These are phyloP conservation scores for Chromobotia macracanthus DNA, from an alignment of 2,797 vertebrate species.

Conservation along the genomic window DNA sequence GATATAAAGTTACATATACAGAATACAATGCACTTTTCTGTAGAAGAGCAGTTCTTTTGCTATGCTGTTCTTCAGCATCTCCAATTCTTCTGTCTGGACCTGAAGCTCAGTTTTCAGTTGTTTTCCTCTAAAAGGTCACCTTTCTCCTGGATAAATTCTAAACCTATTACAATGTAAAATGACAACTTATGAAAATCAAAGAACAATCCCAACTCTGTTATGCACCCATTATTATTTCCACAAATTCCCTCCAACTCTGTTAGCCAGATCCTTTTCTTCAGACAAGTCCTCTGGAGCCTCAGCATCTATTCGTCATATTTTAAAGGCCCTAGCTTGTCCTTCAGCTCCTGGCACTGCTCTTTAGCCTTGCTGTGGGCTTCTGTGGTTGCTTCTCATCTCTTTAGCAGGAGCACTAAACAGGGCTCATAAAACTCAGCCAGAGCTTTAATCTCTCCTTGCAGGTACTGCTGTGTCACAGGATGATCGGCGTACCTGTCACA, in stretches of 20 bases:
- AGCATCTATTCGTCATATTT: constrained; percentile 82
- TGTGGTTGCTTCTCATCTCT: constrained; percentile 79
- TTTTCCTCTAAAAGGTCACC: no score
- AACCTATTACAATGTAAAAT: no score
- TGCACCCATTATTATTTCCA: constrained; percentile 86
- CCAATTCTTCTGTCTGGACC: no score
- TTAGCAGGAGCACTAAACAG: constrained; percentile 84
- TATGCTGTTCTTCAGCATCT: no score
- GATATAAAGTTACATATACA: no score
- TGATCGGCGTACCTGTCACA: constrained; percentile 81
- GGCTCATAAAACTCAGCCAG: constrained; percentile 90
- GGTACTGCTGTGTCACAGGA: constrained; percentile 84
- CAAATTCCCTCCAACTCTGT: constrained; percentile 86
- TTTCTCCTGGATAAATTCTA: no score
- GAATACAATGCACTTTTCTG: no score
- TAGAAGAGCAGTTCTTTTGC: no score
- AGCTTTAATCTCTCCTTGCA: constrained; percentile 81
- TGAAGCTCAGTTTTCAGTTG: no score
- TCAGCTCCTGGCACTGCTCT: constrained; percentile 83
- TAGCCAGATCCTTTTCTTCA: constrained; percentile 87
- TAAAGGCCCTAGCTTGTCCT: constrained; percentile 80
- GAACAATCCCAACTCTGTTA: not conserved
- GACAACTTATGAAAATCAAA: not conserved
- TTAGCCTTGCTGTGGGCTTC: constrained; percentile 80
- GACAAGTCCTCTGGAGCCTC: constrained; percentile 79